Percentiles rank a stretch among this genome's conserved stretches.
These are phyloP conservation scores for Lycocorax pyrrhopterus DNA, from an alignment of 2,113 vertebrate genomes.

Conservation along the genomic window DNA sequence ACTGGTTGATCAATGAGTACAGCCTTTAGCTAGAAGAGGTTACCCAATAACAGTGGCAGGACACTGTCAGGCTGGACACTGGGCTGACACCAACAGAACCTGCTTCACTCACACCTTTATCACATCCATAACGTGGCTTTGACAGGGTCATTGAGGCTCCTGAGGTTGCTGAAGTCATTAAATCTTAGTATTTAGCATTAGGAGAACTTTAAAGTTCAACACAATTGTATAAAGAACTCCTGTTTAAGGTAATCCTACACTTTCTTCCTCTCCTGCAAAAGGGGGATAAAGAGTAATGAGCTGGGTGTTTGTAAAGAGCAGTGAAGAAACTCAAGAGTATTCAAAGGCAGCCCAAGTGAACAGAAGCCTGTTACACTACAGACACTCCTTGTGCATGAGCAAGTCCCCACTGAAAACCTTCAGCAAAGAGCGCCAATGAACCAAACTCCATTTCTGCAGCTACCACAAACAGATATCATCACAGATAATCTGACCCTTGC, in stretches of 20 bases:
- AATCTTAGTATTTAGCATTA: not conserved
- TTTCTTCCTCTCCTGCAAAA: not conserved
- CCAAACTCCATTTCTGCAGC: not conserved
- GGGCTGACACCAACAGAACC: not conserved
- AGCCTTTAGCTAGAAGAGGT: not conserved
- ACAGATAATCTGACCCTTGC: not conserved
- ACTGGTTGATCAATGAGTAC: not conserved
- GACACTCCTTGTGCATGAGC: not conserved
- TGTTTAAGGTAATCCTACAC: not conserved
- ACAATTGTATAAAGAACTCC: not conserved
- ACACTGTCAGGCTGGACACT: not conserved
- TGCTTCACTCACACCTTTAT: not conserved
- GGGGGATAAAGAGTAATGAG: not conserved
- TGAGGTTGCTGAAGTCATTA: not conserved
- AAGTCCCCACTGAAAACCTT: not conserved
- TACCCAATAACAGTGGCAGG: rapidly evolving
- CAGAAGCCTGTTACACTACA: not conserved
- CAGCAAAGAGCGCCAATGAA: not conserved
- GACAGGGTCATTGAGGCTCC: not conserved
- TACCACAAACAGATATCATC: not conserved
- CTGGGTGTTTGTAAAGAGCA: not conserved
- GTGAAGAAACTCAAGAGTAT: not conserved
- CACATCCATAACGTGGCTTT: rapidly evolving
- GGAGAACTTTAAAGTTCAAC: not conserved
- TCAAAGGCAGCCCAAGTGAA: not conserved